Conservation (phyloP, 2,113 vertebrate genomes). For the Xiphophorus maculatus region DNA sequence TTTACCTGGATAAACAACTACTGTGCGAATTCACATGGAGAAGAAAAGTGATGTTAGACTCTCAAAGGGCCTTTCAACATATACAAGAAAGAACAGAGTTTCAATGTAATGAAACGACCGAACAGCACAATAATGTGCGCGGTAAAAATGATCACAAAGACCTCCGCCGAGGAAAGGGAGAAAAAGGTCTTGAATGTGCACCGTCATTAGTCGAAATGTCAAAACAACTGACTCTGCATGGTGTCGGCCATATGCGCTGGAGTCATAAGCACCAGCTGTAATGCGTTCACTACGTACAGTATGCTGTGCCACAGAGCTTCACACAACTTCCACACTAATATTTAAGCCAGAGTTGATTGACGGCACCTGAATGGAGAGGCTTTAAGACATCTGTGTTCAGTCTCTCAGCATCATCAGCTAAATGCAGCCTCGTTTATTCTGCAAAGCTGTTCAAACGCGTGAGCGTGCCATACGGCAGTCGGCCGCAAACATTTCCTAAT, state of each 20-base stretch:
- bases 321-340: neutral
- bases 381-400: neutral
- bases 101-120: too few relatives aligned
- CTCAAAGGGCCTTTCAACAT: too few relatives aligned
- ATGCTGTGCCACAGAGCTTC: neutral
- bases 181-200: neutral
- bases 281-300: neutral
- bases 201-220: neutral
- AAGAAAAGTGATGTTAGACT: too few relatives aligned
- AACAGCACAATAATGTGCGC: too few relatives aligned
- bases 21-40: too few relatives aligned
- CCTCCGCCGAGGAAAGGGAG: too few relatives aligned
- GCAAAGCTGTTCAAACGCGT: neutral
- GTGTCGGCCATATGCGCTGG: neutral
- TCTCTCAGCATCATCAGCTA: neutral
- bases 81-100: too few relatives aligned
- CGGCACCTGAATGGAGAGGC: neutral
- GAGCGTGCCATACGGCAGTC: neutral
- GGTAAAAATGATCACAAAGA: neutral
- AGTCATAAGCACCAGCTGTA: neutral
- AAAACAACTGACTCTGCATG: neutral
- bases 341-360: neutral
- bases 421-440: neutral
- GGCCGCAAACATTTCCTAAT: neutral
- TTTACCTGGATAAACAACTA: too few relatives aligned